Evolutionary conservation across 2,113 vertebrate genomes (phyloP).

Genomic region (Daphoenositta chrysoptera): DNA sequence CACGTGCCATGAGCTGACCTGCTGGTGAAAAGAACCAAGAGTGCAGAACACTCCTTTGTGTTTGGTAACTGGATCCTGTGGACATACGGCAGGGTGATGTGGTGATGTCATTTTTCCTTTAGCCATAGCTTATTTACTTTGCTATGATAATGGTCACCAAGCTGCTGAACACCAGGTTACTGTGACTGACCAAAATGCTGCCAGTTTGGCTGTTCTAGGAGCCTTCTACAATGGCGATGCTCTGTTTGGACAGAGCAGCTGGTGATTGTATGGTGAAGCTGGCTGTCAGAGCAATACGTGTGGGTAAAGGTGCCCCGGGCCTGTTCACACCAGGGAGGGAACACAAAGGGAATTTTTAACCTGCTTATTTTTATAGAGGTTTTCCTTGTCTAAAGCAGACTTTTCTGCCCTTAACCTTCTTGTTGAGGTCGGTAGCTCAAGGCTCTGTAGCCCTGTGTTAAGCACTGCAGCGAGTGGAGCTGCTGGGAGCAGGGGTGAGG

Average conservation of each 20-base stretch:
- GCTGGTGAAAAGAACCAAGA: neutral
- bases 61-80: slow-evolving; percentile 27
- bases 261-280: neutral
- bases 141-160: neutral
- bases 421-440: neutral
- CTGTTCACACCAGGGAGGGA: neutral
- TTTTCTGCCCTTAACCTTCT: neutral
- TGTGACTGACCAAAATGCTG: slow-evolving; percentile 49
- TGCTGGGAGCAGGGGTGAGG: neutral
- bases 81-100: neutral
- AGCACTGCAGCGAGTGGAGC: neutral
- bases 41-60: slow-evolving; percentile 18
- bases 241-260: slow-evolving; percentile 2
- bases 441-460: neutral
- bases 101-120: neutral
- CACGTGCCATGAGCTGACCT: neutral
- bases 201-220: neutral
- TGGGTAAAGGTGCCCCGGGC: neutral
- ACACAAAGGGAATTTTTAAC: slow-evolving; percentile 34
- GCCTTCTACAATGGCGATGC: neutral
- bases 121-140: neutral
- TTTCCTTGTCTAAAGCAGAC: neutral
- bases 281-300: neutral
- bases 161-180: slow-evolving; percentile 11
- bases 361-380: slow-evolving; percentile 1